A percentile compares a stretch with the other conserved stretches of the same genome.
Conservation (phyloP, 2,888 invertebrate species). For the Parnassius glacialis region DNA sequence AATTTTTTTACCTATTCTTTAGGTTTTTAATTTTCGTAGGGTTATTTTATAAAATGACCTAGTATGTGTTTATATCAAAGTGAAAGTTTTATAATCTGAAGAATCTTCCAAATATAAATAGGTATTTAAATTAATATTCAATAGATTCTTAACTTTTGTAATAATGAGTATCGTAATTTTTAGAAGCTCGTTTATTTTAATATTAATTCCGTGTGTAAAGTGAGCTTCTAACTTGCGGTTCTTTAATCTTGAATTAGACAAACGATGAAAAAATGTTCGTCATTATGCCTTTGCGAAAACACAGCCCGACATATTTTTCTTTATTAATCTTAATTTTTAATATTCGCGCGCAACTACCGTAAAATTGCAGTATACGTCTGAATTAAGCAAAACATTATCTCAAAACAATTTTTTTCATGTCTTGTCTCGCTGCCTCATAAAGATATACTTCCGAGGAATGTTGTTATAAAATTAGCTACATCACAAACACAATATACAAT, state of each 20-base stretch:
- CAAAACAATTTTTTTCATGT: constrained; percentile 1
- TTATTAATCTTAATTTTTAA: constrained; percentile 80
- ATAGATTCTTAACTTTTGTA: too few species aligned
- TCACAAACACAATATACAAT: too few species aligned
- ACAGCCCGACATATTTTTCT: constrained; percentile 42
- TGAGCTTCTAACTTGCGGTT: not conserved
- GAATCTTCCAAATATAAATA: too few species aligned
- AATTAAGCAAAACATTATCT: constrained; percentile 38
- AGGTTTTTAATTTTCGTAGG: too few species aligned
- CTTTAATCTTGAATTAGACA: constrained; percentile 17
- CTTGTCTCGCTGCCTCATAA: not conserved
- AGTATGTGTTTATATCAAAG: too few species aligned
- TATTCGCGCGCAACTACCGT: constrained; percentile 72
- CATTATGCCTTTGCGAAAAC: constrained; percentile 23
- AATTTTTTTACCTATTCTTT: too few species aligned
- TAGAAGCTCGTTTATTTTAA: not conserved
- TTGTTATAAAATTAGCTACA: not conserved
- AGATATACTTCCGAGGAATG: not conserved
- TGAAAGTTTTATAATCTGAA: too few species aligned
- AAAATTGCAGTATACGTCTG: constrained; percentile 70
- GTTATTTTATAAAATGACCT: too few species aligned
- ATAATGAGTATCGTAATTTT: too few species aligned
- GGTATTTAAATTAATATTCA: too few species aligned
- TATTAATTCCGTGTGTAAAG: too few species aligned
- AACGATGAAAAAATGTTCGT: constrained; percentile 11